Base-by-base conservation (phyloP, 2,113 vertebrate species). In the Cacatua alba region DNA sequence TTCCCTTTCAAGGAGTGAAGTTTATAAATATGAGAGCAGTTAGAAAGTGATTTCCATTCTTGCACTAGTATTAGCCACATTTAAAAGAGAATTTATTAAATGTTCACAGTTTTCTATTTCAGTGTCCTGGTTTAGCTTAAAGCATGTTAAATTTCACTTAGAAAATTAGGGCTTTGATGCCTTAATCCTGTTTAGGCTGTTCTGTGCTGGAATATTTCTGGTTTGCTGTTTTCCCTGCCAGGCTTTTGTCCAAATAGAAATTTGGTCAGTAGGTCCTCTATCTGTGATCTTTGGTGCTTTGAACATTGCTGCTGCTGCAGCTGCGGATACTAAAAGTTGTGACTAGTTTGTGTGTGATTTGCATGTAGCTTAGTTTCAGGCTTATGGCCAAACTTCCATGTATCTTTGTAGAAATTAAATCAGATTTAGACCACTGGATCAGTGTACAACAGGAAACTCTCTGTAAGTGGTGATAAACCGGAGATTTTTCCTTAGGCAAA, bases 161-260 rank as follows among this genome's bases (percentile, higher is more conserved):
- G 88, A 46, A 89, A 90, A 59, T 65, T 60, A 88, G 69, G 37
- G 46, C 79, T 94, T 90, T 93, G 44, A 92, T 94, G 53, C 59
- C 53, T 77, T 85, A 93, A 88, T 92, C 70, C 68, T 92, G 4
- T 80, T 92, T 72, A 76, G 87, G 29, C 67, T 82, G 19, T 64
- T 94, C 68, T 57, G 71, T 88, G 63, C 24, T 86, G 31, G 75
- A 57, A n/a, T 88, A 24, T 79, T 88, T 60, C 60, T 65, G 31
- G 39, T 86, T 64, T 62, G 37, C 49, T 86, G 35, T 79, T 90
- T 80, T 83, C 11, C 29, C 15, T 83, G 31, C n/a, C 31, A 69
- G 74, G 59, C 74, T 95, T 91, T 94, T 91, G 76, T 57, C 49
- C 64, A 70, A 63, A 81, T 76, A 79, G 83, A 72, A 84, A 68